A percentile compares a stretch with the other conserved stretches of the same genome.
These are phyloP conservation scores for Tetrax tetrax DNA, from an alignment of 2,113 vertebrate species.

Conservation along the genomic window DNA sequence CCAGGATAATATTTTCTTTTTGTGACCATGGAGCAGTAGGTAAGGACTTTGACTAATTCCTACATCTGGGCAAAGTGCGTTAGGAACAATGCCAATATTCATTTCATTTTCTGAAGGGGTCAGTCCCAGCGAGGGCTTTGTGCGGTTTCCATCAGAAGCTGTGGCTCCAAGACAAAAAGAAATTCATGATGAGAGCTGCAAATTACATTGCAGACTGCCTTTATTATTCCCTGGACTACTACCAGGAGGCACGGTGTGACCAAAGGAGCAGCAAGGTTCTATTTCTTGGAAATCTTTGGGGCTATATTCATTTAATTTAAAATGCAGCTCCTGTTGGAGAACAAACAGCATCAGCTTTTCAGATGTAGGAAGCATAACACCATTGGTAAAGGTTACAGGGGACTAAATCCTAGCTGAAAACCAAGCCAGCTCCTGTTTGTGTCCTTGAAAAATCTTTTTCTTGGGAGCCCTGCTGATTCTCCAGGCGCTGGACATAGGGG, in stretches of 20 bases:
- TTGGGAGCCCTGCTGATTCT: background rate
- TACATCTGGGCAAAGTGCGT: background rate
- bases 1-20: background rate
- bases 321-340: background rate
- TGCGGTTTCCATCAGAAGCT: background rate
- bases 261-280: background rate
- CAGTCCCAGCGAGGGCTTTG: background rate
- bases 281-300: slow-evolving; percentile 11
- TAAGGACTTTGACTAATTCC: background rate
- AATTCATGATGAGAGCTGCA: background rate
- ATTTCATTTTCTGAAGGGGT: background rate
- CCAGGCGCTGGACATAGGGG: background rate
- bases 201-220: background rate
- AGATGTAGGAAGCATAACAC: background rate
- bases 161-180: background rate
- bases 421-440: background rate
- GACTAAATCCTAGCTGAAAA: background rate
- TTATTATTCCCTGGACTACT: slow-evolving; percentile 16
- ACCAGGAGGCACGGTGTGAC: background rate
- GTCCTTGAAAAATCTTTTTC: background rate
- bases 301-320: background rate
- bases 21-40: background rate
- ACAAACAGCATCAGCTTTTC: background rate
- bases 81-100: background rate
- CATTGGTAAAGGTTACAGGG: background rate